Conservation (phyloP, 37 sponge, comb jelly and placozoan species). For the Chondrosia reniformis region DNA sequence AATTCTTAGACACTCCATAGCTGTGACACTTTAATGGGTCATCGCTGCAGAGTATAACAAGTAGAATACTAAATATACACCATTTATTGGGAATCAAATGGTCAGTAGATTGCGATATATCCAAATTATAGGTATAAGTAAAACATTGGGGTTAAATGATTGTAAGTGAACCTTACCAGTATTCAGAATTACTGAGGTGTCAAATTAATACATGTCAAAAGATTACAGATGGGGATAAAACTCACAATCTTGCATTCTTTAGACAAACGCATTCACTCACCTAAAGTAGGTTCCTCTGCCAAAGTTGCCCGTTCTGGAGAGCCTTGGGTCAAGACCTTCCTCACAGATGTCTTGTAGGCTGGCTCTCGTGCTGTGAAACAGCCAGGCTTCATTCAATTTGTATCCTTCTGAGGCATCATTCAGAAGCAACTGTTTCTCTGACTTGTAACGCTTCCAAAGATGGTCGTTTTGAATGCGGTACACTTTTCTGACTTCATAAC, state of each 20-base stretch:
- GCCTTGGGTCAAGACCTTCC: slow-evolving; percentile 70
- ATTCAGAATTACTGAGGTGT: no score
- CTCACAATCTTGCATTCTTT: no score
- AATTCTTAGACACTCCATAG: slow-evolving; percentile 24
- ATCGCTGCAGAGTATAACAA: slow-evolving; percentile 44
- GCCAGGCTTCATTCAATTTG: slow-evolving; percentile 42
- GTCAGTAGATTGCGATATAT: no score
- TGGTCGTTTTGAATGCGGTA: slow-evolving; percentile 53
- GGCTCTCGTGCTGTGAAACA: slow-evolving; percentile 63
- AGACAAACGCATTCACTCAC: slow-evolving; percentile 21
- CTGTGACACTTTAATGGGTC: slow-evolving; percentile 61
- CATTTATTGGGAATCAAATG: no score
- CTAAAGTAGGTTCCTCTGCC: slow-evolving; percentile 83
- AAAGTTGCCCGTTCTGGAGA: slow-evolving; percentile 56
- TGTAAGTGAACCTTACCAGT: no score
- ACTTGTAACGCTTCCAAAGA: slow-evolving; percentile 53
- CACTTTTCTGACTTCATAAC: slow-evolving; percentile 18
- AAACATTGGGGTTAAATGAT: no score
- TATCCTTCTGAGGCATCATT: slow-evolving; percentile 5
- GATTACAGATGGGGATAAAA: no score
- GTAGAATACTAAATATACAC: no score
- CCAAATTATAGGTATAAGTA: no score
- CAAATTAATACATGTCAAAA: no score
- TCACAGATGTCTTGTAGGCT: slow-evolving; percentile 46
- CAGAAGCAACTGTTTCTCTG: slow-evolving; percentile 52